Conservation (phyloP, 2,797 vertebrate genomes). For the Rhadinocentrus ornatus region DNA sequence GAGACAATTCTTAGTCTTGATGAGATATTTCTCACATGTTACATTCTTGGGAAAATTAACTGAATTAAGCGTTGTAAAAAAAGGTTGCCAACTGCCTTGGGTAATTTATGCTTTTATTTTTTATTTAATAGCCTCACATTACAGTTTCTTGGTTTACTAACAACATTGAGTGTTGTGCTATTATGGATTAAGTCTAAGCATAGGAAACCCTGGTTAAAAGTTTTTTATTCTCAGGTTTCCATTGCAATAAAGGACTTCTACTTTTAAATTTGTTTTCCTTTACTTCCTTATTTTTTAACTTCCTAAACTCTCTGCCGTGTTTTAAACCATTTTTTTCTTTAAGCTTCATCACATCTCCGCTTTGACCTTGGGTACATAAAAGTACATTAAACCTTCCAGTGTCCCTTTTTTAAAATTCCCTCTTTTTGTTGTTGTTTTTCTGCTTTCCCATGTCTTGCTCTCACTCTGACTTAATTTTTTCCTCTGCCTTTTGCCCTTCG, state of each 20-base stretch:
- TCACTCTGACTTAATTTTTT: not conserved
- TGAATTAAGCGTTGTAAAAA: not conserved
- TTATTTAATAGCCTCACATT: not conserved
- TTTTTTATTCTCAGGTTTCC: not conserved
- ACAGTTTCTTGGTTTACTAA: not conserved
- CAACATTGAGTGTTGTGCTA: no score
- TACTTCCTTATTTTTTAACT: not conserved
- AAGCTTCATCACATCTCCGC: not conserved
- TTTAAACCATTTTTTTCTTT: not conserved
- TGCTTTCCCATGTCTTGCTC: not conserved
- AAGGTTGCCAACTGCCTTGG: not conserved
- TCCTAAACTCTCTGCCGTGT: not conserved
- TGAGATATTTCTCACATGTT: not conserved
- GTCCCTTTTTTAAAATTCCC: not conserved
- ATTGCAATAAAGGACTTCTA: not conserved
- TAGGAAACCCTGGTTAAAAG: not conserved
- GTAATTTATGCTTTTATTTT: not conserved
- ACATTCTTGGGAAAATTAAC: not conserved
- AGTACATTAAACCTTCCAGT: not conserved
- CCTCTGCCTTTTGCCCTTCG: not conserved
- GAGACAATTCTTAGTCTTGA: not conserved
- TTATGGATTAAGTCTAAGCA: not conserved
- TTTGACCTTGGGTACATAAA: not conserved
- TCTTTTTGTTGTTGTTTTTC: not conserved
- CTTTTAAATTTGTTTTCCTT: not conserved